Evolutionary conservation across 1,140 invertebrate species (phyloP).

Genomic region (Eueides isabella): DNA sequence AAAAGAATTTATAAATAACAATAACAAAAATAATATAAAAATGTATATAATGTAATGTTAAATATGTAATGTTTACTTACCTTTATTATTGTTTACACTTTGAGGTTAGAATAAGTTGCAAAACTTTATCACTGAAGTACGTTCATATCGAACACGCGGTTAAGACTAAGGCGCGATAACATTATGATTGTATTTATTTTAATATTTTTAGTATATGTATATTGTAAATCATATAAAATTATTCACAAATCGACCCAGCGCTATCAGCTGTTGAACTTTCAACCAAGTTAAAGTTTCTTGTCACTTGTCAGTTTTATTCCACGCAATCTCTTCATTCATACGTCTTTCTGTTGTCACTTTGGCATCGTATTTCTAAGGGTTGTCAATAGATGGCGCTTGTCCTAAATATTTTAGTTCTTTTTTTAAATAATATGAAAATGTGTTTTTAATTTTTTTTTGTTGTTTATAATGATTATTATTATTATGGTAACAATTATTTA

Average conservation of each 20-base stretch:
- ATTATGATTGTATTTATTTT: conserved; percentile 39
- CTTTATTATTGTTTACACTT: conserved; percentile 42
- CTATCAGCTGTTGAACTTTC: conserved; percentile 56
- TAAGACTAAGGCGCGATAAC: conserved; percentile 35
- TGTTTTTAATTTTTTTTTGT: too few species aligned
- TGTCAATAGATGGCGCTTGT: conserved; percentile 30
- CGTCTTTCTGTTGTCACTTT: conserved; percentile 16
- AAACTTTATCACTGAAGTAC: conserved; percentile 24
- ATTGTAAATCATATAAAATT: conserved; percentile 40
- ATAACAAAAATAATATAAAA: neutral
- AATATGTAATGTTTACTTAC: conserved; percentile 27
- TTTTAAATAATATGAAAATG: too few species aligned
- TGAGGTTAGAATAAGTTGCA: conserved; percentile 39
- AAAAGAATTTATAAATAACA: neutral
- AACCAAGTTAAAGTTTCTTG: conserved; percentile 29
- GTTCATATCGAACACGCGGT: conserved; percentile 13
- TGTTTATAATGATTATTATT: too few species aligned
- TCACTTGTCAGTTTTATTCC: conserved; percentile 32
- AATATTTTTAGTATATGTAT: conserved; percentile 42
- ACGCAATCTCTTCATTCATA: conserved; percentile 36
- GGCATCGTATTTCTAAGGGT: conserved; percentile 23
- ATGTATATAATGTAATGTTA: neutral
- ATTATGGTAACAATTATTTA: too few species aligned
- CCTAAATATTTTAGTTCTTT: too few species aligned
- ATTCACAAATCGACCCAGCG: conserved; percentile 42